A percentile compares a stretch with the other conserved stretches of the same genome.
Evolutionary conservation across 2,888 invertebrate genomes (phyloP).

Genomic region (Campoletis raptor): DNA sequence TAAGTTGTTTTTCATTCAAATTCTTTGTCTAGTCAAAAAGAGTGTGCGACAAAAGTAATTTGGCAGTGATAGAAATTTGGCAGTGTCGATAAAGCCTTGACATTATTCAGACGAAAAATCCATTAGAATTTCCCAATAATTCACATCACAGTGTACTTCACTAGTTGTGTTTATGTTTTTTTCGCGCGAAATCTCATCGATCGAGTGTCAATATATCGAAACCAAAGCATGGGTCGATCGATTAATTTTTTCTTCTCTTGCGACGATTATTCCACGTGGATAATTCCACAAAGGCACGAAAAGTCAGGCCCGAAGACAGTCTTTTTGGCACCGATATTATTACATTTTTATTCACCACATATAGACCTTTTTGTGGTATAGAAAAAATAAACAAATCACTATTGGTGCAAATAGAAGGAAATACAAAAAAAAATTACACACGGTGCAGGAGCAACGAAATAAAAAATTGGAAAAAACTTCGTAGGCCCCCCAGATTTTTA

Average conservation of each 20-base stretch:
- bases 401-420: not conserved
- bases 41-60: slow-evolving; percentile 12
- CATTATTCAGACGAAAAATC: not conserved
- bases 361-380: not conserved
- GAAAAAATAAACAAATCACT: not conserved
- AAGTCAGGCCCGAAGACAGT: not conserved
- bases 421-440: slow-evolving; percentile 1
- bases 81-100: slow-evolving; percentile 27
- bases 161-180: not conserved
- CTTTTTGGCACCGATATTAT: not conserved
- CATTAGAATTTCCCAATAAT: not conserved
- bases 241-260: not conserved
- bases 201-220: not conserved
- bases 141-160: not conserved
- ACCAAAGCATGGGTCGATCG: not conserved
- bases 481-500: slow-evolving; percentile 51
- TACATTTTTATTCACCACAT: not conserved
- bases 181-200: slow-evolving; percentile 9
- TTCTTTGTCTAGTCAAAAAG: slow-evolving; percentile 12
- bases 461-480: slow-evolving; percentile 19
- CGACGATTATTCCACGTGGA: not conserved
- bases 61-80: slow-evolving; percentile 33
- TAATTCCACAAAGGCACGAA: not conserved
- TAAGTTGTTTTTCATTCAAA: not conserved
- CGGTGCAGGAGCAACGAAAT: not conserved